Conservation (phyloP, 2,888 invertebrate species). For the Phengaris arion region DNA sequence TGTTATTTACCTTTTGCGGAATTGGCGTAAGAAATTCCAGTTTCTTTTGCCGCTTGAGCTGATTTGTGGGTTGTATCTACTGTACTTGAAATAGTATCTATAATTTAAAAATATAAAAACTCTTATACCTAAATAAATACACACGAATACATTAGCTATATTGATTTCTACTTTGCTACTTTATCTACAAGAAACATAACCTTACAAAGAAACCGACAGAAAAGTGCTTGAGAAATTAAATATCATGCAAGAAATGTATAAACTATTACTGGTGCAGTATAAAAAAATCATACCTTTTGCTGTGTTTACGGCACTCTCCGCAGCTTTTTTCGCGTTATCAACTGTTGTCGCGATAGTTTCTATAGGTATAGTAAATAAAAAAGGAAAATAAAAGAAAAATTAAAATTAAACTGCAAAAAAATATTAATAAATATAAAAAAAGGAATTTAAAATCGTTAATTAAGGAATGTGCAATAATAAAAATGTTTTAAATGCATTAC, state of each 20-base stretch:
- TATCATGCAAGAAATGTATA: conserved; percentile 16
- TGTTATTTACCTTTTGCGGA: conserved; percentile 27
- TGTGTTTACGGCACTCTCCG: conserved; percentile 66
- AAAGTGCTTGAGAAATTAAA: conserved; percentile 5
- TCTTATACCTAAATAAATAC: conserved; percentile 10
- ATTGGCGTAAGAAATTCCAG: conserved; percentile 36
- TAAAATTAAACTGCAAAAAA: conserved; percentile 35
- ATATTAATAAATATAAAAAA: conserved; percentile 27
- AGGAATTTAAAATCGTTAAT: conserved; percentile 30
- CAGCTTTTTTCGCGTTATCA: conserved; percentile 71
- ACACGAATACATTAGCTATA: conserved; percentile 3
- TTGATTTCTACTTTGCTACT: conserved; percentile 43
- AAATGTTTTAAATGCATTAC: not conserved
- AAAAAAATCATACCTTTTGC: conserved; percentile 62
- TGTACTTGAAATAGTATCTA: conserved; percentile 58
- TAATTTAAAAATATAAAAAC: conserved; percentile 34
- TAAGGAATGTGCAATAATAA: not conserved
- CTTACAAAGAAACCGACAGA: conserved; percentile 12
- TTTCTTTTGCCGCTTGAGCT: conserved; percentile 47
- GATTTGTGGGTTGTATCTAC: conserved; percentile 52
- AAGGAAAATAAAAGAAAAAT: conserved; percentile 33
- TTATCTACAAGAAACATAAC: conserved; percentile 46
- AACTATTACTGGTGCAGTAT: not conserved
- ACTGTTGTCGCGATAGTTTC: conserved; percentile 66
- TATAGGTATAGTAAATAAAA: conserved; percentile 42